Conservation (phyloP, 2,888 invertebrate species). For the Metallyticus violacea region DNA sequence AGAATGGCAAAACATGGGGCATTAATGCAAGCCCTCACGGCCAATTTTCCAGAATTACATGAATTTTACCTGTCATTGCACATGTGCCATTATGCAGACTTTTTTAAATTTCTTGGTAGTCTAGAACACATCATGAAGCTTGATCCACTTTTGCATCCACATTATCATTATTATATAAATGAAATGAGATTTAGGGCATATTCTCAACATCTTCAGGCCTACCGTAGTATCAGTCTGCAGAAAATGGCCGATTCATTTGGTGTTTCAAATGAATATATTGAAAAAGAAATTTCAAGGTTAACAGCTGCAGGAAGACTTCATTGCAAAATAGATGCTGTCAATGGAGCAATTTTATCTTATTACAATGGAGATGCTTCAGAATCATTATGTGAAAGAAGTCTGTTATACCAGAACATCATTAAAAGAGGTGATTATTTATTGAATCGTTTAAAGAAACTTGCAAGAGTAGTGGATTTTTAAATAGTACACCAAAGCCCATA, state of each 20-base stretch:
- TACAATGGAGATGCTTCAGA: slow-evolving; percentile 28
- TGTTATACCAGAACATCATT: slow-evolving; percentile 91
- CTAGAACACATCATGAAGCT: slow-evolving; percentile 82
- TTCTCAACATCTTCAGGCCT: slow-evolving; percentile 93
- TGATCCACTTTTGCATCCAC: slow-evolving; percentile 89
- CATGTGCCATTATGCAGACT: slow-evolving; percentile 89
- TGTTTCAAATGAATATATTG: slow-evolving; percentile 89
- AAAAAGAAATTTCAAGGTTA: slow-evolving; percentile 72
- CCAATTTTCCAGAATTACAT: slow-evolving; percentile 59
- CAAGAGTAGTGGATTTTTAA: slow-evolving; percentile 97
- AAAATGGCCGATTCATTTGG: slow-evolving; percentile 97
- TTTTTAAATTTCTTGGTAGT: slow-evolving; percentile 71
- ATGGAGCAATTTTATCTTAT: neutral
- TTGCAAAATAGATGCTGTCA: slow-evolving; percentile 95
- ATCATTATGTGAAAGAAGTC: slow-evolving; percentile 52
- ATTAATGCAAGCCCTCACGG: slow-evolving; percentile 73
- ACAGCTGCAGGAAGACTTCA: slow-evolving; percentile 94
- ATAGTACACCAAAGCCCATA: neutral
- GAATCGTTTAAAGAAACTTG: slow-evolving; percentile 96
- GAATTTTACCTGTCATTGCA: slow-evolving; percentile 78
- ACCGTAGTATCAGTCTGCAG: slow-evolving; percentile 90
- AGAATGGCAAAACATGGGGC: slow-evolving; percentile 59
- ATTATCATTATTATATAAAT: slow-evolving; percentile 94
- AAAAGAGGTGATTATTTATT: slow-evolving; percentile 97
- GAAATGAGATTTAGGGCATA: slow-evolving; percentile 97